Evolutionary conservation across 2,797 vertebrate species (phyloP).

Genomic region (Crenichthys baileyi): DNA sequence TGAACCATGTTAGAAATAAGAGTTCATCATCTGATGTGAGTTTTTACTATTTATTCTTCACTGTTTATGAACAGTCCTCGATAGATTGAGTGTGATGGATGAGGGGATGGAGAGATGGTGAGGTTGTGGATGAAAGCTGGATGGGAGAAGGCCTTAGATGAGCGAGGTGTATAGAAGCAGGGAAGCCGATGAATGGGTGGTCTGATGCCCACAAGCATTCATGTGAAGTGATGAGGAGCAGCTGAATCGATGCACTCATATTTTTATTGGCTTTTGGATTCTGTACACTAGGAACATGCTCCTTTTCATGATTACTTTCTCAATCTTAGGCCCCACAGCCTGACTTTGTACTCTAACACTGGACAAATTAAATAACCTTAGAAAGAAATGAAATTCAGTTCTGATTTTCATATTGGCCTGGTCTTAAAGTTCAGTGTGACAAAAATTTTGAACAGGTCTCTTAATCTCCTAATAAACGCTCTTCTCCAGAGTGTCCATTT

Average conservation of each 20-base stretch:
- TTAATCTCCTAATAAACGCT: neutral
- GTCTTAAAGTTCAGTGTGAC: neutral
- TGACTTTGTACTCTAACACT: neutral
- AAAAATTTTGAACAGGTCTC: neutral
- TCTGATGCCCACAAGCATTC: conserved; percentile 29
- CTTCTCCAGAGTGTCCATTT: neutral
- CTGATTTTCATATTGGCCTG: no score
- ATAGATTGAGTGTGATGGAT: conserved; percentile 55
- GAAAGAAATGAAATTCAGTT: no score
- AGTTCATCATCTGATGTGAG: conserved; percentile 32
- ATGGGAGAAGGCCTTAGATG: conserved; percentile 29
- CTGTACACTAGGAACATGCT: neutral
- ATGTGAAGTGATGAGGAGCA: conserved; percentile 56
- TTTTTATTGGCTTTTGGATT: conserved; percentile 1
- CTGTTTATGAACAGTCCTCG: conserved; percentile 21
- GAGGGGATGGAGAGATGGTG: conserved; percentile 22
- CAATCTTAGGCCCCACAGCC: neutral
- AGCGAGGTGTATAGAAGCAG: conserved; percentile 20
- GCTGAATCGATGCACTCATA: conserved; percentile 23
- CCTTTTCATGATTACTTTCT: conserved; percentile 2
- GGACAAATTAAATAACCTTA: neutral
- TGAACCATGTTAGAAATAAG: neutral
- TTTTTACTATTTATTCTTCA: conserved; percentile 17
- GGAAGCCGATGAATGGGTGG: conserved; percentile 21
- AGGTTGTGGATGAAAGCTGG: conserved; percentile 34